Conservation (phyloP, 2,113 vertebrate species). For the Otus sunia region DNA sequence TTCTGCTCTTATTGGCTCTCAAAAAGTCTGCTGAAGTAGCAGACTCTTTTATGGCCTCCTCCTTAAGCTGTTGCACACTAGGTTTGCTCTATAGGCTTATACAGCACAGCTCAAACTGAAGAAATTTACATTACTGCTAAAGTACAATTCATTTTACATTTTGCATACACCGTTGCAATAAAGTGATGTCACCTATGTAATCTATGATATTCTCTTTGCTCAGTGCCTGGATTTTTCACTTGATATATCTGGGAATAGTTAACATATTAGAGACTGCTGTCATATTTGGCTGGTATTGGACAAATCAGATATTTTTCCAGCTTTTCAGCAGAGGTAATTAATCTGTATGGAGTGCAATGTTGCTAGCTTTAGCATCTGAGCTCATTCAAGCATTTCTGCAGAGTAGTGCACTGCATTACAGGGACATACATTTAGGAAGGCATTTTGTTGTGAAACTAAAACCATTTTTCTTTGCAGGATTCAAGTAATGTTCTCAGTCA, state of each 20-base stretch:
- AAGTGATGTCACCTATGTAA: neutral
- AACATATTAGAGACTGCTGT: neutral
- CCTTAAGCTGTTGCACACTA: neutral
- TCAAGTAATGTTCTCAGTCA: neutral
- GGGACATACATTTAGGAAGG: neutral
- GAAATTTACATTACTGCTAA: neutral
- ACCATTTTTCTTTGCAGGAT: neutral
- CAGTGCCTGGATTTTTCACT: neutral
- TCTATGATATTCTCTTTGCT: neutral
- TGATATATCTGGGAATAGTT: neutral
- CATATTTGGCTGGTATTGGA: neutral
- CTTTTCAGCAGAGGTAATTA: neutral
- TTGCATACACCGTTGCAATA: neutral
- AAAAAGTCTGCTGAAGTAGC: neutral
- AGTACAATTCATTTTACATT: neutral
- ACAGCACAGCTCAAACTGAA: neutral
- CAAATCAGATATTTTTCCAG: neutral
- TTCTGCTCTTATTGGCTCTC: neutral
- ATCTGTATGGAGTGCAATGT: neutral
- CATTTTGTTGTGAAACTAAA: neutral
- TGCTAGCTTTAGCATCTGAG: neutral
- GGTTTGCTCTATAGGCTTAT: neutral
- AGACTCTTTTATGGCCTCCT: neutral
- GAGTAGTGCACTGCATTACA: neutral
- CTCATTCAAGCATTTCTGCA: neutral